A percentile compares a stretch with the other conserved stretches of the same genome.
Conservation (phyloP, 2,113 vertebrate genomes). For the Datnioides undecimradiatus region DNA sequence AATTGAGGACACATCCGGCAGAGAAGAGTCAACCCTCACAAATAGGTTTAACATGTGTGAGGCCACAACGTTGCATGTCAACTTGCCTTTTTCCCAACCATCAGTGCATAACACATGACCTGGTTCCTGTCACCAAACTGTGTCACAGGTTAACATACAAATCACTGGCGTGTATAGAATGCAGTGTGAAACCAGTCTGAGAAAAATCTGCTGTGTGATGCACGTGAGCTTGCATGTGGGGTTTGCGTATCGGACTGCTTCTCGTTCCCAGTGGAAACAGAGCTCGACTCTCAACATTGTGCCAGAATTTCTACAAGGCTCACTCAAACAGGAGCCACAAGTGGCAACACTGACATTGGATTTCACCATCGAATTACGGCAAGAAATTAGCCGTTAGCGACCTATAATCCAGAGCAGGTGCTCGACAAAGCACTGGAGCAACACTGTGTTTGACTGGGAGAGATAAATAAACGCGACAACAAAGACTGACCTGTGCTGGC, state of each 20-base stretch:
- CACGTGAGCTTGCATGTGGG: neutral
- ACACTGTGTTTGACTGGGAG: conserved; percentile 30
- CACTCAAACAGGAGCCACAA: neutral
- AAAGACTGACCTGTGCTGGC: conserved; percentile 57
- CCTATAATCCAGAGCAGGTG: conserved; percentile 72
- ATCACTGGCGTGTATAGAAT: neutral
- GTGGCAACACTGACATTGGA: conserved; percentile 13
- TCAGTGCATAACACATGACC: neutral
- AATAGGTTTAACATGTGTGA: conserved; percentile 32
- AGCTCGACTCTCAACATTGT: conserved; percentile 11
- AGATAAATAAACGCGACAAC: conserved; percentile 56
- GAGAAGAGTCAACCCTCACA: neutral
- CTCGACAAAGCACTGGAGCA: conserved; percentile 41
- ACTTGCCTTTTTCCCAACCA: neutral
- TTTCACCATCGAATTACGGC: conserved; percentile 51
- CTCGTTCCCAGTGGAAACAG: conserved; percentile 15
- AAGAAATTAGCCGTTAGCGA: conserved; percentile 55
- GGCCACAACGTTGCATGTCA: conserved; percentile 3
- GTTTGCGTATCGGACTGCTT: neutral
- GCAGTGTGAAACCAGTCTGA: neutral
- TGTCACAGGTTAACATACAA: conserved; percentile 33
- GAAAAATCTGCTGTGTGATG: rapidly evolving
- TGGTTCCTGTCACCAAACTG: conserved; percentile 38
- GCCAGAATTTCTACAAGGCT: neutral
- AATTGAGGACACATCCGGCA: neutral